Conservation (phyloP, 1,140 invertebrate species). For the Megathymus violae region DNA sequence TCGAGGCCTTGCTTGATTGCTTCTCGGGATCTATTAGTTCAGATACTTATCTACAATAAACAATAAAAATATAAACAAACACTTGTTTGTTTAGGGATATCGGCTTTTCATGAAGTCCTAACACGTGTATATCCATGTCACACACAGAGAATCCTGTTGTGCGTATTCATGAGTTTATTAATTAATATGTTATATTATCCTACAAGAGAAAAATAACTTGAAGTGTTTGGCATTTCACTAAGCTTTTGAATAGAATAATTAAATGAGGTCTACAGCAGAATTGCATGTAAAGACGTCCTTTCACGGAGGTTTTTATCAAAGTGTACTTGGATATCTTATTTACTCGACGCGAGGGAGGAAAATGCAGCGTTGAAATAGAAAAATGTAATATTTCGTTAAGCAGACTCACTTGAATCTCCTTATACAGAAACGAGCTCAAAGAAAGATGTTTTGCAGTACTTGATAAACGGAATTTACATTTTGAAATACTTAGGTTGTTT, state of each 20-base stretch:
- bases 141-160: no score
- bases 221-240: no score
- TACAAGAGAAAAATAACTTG: no score
- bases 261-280: background rate
- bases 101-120: no score
- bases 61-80: no score
- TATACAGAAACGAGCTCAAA: constrained; percentile 2
- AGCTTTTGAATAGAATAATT: background rate
- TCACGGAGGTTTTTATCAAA: constrained; percentile 12
- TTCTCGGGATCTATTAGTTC: no score
- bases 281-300: constrained; percentile 3
- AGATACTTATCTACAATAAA: no score
- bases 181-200: no score
- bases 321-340: constrained; percentile 16
- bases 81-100: no score
- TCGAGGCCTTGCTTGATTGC: no score
- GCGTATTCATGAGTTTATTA: no score
- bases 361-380: constrained; percentile 19
- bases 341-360: constrained; percentile 8
- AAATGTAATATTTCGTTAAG: constrained; percentile 23
- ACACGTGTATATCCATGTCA: no score
- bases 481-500: background rate
- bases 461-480: background rate
- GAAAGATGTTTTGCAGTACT: constrained; percentile 3
- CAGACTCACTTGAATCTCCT: background rate